Evolutionary conservation across 1,140 invertebrate genomes (phyloP).

Genomic region (Dendroctonus ponderosae): DNA sequence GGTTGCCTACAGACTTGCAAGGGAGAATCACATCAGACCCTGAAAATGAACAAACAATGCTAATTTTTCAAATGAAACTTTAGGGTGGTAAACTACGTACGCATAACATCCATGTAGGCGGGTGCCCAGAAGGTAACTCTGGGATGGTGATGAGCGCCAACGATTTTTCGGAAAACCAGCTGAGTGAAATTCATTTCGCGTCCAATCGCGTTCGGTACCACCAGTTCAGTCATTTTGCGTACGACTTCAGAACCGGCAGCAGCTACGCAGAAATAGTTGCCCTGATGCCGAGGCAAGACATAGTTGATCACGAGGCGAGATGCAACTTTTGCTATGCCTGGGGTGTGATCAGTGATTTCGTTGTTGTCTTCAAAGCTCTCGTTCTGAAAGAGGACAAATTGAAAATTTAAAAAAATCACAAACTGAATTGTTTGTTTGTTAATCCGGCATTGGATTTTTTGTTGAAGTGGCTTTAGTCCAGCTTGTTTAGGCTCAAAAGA

Average conservation of each 20-base stretch:
- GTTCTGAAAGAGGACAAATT: slow-evolving; percentile 39
- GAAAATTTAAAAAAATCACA: not conserved
- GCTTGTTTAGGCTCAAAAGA: too few relatives aligned
- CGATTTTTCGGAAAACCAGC: slow-evolving; percentile 46
- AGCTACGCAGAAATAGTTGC: slow-evolving; percentile 71
- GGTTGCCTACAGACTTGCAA: slow-evolving; percentile 66
- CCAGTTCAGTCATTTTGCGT: slow-evolving; percentile 55
- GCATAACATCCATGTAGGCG: slow-evolving; percentile 56
- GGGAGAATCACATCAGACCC: slow-evolving; percentile 67
- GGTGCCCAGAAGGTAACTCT: slow-evolving; percentile 57
- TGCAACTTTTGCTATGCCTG: slow-evolving; percentile 59
- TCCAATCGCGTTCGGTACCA: slow-evolving; percentile 45
- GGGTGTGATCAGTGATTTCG: slow-evolving; percentile 50
- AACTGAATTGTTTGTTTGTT: too few relatives aligned
- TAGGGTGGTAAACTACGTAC: slow-evolving; percentile 32
- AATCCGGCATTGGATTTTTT: too few relatives aligned
- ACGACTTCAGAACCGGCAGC: slow-evolving; percentile 60
- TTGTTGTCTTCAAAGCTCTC: slow-evolving; percentile 54
- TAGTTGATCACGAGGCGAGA: slow-evolving; percentile 68
- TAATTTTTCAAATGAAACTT: not conserved
- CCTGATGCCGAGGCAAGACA: slow-evolving; percentile 58
- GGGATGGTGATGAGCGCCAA: slow-evolving; percentile 53
- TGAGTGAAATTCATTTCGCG: slow-evolving; percentile 44
- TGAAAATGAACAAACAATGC: slow-evolving; percentile 6
- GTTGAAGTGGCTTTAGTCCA: too few relatives aligned